Base-by-base conservation (phyloP, 2,797 vertebrate species). In the Xenops minutus region DNA sequence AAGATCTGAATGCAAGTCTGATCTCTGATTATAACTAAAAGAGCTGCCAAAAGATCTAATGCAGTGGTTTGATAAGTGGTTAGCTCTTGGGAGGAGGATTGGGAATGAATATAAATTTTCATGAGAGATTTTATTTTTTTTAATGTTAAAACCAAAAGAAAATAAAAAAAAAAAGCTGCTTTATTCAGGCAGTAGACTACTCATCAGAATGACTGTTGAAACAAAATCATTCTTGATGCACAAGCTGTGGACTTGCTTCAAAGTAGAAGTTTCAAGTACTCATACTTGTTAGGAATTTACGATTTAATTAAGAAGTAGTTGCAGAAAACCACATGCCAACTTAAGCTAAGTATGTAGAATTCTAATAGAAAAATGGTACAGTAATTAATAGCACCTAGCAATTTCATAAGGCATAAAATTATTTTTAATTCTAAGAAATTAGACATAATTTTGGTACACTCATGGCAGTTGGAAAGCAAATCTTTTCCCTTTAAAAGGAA, bases 151-250 rank as follows among this genome's bases (percentile, higher is more conserved):
- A 54, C 18, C 49, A 52, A 52, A 52, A 17, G 27, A 34, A 17
- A 13, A 12, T 2, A 10, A 56, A 56, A 32, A 39, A 26, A 62
- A 22, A 58, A 67, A 89, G 6, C n/a, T 88, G 51, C 29, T 95
- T 22, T 96, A 56, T 94, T 96, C 29, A 68, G 85, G 21, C 91
- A 89, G 61, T 74, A 92, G 73, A 89, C 36, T 76, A 30, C 83
- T 96, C 84, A 95, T 80, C 88, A 93, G 21, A 93, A 93, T 34
- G 36, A 27, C 44, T 89, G 81, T 63, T 95, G 77, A 76, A 97
- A 92, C 73, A 94, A 96, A 96, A 88, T 77, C 32, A 77, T 80
- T 96, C 68, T 76, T 96, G 58, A 91, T 93, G 81, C 17, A 91
- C 14, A 90, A 89, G 58, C 82, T 87, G 20, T 71, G 91, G 80